These are phyloP conservation scores for Poecilia velifera DNA, from an alignment of 2,797 vertebrate species.

Conservation along the genomic window DNA sequence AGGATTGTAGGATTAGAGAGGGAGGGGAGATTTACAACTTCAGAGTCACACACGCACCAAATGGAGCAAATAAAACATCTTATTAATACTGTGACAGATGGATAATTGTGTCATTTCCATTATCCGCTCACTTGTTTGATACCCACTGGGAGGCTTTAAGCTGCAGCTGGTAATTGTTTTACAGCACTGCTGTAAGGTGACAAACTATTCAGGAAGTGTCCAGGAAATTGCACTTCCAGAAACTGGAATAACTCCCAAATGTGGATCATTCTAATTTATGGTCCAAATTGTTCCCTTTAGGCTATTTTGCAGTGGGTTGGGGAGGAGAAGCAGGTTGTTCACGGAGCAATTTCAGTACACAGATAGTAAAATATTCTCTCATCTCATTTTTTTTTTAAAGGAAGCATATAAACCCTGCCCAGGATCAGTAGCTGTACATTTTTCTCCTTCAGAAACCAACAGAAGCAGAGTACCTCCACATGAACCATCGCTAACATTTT, in stretches of 20 bases:
- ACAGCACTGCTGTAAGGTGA: conserved; percentile 56
- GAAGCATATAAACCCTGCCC: neutral
- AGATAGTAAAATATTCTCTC: neutral
- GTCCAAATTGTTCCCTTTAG: neutral
- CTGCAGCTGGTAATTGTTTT: conserved; percentile 70
- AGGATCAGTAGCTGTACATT: conserved; percentile 3
- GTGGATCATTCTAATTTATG: conserved; percentile 18
- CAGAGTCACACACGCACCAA: conserved; percentile 69
- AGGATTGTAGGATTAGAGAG: conserved; percentile 77
- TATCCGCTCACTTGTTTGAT: conserved; percentile 75
- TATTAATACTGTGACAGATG: conserved; percentile 78
- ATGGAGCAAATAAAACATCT: conserved; percentile 80
- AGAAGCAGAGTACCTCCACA: conserved; percentile 15
- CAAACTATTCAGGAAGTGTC: conserved; percentile 21
- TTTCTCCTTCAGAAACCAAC: conserved; percentile 1
- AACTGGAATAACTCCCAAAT: neutral
- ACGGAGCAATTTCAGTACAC: neutral
- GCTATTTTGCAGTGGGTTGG: neutral
- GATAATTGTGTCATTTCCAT: conserved; percentile 80
- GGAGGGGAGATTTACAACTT: conserved; percentile 73
- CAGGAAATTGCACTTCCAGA: conserved; percentile 21
- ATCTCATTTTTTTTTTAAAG: neutral
- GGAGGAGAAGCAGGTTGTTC: neutral
- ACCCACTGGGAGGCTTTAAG: conserved; percentile 67
- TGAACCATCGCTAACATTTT: conserved; percentile 32